Evolutionary conservation across 35 echinoderm and acorn worm genomes (phyloP).

Genomic region (Diadema setosum): DNA sequence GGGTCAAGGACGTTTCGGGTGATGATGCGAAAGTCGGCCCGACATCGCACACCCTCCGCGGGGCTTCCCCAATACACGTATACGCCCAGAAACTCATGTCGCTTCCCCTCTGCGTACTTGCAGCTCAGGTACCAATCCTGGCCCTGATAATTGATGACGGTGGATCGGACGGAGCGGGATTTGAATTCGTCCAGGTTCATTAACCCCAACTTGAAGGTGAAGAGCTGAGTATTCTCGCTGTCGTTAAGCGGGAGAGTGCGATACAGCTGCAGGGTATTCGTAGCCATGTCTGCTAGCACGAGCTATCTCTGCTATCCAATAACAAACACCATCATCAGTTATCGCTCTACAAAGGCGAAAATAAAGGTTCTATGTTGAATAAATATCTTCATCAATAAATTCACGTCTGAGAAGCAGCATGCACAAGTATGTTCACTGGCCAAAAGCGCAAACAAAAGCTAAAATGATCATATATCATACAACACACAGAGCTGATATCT

Average conservation of each 20-base stretch:
- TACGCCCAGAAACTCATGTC: conserved; percentile 66
- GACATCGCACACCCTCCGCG: conserved; percentile 67
- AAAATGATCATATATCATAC: background rate
- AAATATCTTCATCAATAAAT: background rate
- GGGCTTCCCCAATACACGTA: conserved; percentile 81
- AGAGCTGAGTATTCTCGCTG: conserved; percentile 82
- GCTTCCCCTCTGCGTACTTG: conserved; percentile 32
- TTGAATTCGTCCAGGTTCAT: conserved; percentile 68
- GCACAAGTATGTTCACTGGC: background rate
- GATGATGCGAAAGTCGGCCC: conserved; percentile 85
- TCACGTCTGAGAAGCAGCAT: background rate
- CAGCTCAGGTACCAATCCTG: conserved; percentile 95
- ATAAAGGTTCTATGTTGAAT: background rate
- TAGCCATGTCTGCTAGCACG: background rate
- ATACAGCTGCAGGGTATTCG: conserved; percentile 69
- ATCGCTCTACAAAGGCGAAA: background rate
- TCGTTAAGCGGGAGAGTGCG: conserved; percentile 86
- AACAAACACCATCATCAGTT: background rate
- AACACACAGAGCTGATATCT: too few species aligned
- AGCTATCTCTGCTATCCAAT: background rate
- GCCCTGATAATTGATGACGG: conserved; percentile 80
- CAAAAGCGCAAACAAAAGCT: background rate
- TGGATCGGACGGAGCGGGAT: conserved; percentile 51
- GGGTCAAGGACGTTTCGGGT: conserved; percentile 81
- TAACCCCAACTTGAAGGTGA: conserved; percentile 75